Evolutionary conservation across 2,797 vertebrate genomes (phyloP), one percentile per base, ranked within the genome.

Genomic region (Urosaurus nigricauda): DNA sequence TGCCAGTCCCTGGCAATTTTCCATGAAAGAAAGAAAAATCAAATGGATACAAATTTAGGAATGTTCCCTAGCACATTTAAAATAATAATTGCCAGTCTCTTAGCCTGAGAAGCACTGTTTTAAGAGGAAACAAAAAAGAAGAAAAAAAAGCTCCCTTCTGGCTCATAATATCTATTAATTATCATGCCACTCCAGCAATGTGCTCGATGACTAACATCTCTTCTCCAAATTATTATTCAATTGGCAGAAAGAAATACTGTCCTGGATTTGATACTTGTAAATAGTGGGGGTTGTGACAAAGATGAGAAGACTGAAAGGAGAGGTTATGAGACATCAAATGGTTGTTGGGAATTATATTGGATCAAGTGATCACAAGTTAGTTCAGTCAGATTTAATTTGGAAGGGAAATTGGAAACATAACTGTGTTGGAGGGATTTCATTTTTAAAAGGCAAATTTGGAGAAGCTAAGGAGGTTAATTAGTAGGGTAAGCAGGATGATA

Each of bases 401-500:
- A 68, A 65, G 19, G 51, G 40, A 16, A 63, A 79, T n/a, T 24
- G n/a, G 37, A 79, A 86, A 63, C 19, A 86, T 17, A 13, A 47
- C 19, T 53, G 40, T 2, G 7, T 65, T 32, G 47, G 74, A 47
- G 43, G 19, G 47, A 47, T 86, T 86, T 86, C 12, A 56, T 56
- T 84, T 74, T 43, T 60, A 40, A 60, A 75, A 79, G 60, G 29
- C 29, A 79, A 43, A 79, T 79, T 86, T 79, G 78, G 58, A 78
- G 58, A 68, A 86, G 40, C 58, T 65, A 51, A 51, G 40, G 3
- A 86, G 60, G 75, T 68, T 79, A 86, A 86, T 78, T 86, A 86
- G 26, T 85, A 43, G 84, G 37, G 37, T 85, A 77, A 85, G 58
- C 19, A 47, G 73, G 73, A 78, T 63, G 73, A 85, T 11, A 63